Conservation (phyloP, 2,797 vertebrate species). For the Hephaestus fuliginosus region DNA sequence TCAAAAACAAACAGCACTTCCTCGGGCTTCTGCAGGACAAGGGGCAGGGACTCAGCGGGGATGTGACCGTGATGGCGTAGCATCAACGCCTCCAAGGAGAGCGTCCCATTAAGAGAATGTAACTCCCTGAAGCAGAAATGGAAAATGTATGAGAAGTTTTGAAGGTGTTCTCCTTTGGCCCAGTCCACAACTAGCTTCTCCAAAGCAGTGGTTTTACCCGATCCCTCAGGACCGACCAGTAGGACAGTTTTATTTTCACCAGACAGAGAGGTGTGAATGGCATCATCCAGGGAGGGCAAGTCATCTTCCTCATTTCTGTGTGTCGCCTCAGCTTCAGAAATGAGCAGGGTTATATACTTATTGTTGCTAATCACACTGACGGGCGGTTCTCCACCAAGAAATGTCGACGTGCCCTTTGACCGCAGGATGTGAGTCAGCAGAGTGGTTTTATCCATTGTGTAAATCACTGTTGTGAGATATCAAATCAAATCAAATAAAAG, state of each 20-base stretch:
- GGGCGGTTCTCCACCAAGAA: slow-evolving; percentile 74
- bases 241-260: slow-evolving; percentile 50
- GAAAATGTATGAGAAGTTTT: slow-evolving; percentile 78
- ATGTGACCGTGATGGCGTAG: slow-evolving; percentile 49
- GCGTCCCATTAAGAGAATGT: slow-evolving; percentile 11
- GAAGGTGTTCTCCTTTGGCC: slow-evolving; percentile 71
- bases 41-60: slow-evolving; percentile 28
- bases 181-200: slow-evolving; percentile 83
- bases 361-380: slow-evolving; percentile 65
- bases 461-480: slow-evolving; percentile 15
- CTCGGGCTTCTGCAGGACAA: slow-evolving; percentile 67
- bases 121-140: slow-evolving; percentile 75
- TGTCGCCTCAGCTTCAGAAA: background rate
- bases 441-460: slow-evolving; percentile 68
- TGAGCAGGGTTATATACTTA: slow-evolving; percentile 64
- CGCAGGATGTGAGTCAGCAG: slow-evolving; percentile 54
- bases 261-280: slow-evolving; percentile 58
- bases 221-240: slow-evolving; percentile 80
- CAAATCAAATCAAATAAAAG: slow-evolving; percentile 3
- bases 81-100: slow-evolving; percentile 78
- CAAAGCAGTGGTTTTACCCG: slow-evolving; percentile 84
- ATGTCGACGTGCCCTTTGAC: slow-evolving; percentile 44
- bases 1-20: slow-evolving; percentile 84
- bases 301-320: background rate
- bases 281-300: slow-evolving; percentile 49